A percentile compares a stretch with the other conserved stretches of the same genome.
phyloP scores from a whole-genome alignment of 2,113 vertebrate genomes.

The Arizona elegans region DNA sequence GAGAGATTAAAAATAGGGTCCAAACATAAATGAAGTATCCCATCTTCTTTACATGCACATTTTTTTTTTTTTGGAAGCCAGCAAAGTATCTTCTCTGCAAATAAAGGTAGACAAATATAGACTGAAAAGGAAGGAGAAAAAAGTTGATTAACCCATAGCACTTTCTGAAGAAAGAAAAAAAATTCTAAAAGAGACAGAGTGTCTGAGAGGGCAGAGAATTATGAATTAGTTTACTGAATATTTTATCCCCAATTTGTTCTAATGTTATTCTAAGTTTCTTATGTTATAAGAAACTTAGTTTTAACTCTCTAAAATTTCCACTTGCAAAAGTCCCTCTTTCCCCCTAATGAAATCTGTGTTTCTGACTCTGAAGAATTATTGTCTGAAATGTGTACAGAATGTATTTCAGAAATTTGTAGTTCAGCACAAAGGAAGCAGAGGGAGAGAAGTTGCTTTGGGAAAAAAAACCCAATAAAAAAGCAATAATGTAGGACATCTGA shows the following conservation, averaged over 20 bases:
- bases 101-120: not conserved
- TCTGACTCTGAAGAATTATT: slow-evolving; percentile 34
- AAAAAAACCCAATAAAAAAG: not conserved
- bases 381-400: slow-evolving; percentile 34
- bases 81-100: not conserved
- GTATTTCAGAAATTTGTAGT: slow-evolving; percentile 35
- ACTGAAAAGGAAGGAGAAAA: not conserved
- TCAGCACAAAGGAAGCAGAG: not conserved
- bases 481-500: not conserved
- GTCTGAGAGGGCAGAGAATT: not conserved
- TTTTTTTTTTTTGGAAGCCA: not conserved
- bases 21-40: not conserved
- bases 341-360: slow-evolving; percentile 23
- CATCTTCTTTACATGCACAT: not conserved
- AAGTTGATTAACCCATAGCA: not conserved
- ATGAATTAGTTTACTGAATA: not conserved
- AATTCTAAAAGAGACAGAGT: not conserved
- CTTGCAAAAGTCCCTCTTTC: not conserved
- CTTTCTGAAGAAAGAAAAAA: not conserved
- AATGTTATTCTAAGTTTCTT: too few species aligned
- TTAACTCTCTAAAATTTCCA: not conserved
- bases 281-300: not conserved
- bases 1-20: not conserved
- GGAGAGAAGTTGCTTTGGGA: not conserved
- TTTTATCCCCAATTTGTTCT: not conserved